Evolutionary conservation across 2,888 invertebrate genomes (phyloP), one percentile per base, ranked within the genome.

Genomic region (Lycaena phlaeas): DNA sequence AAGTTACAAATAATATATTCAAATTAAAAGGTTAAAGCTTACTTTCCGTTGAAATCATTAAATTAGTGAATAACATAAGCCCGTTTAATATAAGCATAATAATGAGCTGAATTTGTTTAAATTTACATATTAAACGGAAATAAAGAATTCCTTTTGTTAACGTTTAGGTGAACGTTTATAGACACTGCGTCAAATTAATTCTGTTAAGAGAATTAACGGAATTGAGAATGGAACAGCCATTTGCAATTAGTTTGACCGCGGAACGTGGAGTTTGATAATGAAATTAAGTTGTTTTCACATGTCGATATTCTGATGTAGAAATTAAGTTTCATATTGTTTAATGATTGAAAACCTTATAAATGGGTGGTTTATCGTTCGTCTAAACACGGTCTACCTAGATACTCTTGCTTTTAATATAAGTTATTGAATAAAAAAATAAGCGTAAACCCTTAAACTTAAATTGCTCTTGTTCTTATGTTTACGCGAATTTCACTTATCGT

Each of bases 121-220:
- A 57, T 62, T 59, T 53, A 46, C 58, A 60, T 59, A 52, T 51
- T 43, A 49, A 47, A 49, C 46, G 54, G 50, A 53, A 52, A 56
- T 49, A 48, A 50, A 48, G 42, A 46, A 49, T 46, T 46, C 41
- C 39, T 28, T 40, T 48, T 40, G 39, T 40, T 27, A 22, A 29
- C 22, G 31, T 40, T 31, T 17, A 31, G 17, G 34, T 17, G 17
- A 12, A 2, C 3, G 22, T 6, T 3, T 6, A 9, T 22, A 22
- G n/a, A n/a, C n/a, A n/a, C n/a, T n/a, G n/a, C 6, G 22, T 34
- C 12, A 34, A 17, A 34, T 12, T 15, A 30, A 30, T 30, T 34
- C 18, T 22, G 18, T 18, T 18, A 9, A 34, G 34, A 34, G 18
- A 34, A 34, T 34, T 31, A 31, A 31, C 31, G 31, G 26, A 40